Conservation (phyloP, 1,140 invertebrate species). For the Saccostrea echinata region DNA sequence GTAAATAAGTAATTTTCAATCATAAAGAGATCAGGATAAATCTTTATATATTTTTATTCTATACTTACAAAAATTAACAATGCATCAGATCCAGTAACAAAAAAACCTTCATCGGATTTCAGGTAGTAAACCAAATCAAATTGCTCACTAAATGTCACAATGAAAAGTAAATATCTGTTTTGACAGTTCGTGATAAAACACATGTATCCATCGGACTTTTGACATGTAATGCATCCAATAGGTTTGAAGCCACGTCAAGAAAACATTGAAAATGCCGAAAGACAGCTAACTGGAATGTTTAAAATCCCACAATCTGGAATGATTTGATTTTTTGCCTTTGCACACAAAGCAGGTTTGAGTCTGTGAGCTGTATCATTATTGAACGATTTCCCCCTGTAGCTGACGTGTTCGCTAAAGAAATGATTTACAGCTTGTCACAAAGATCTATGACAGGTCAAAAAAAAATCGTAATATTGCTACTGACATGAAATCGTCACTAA, state of each 20-base stretch:
- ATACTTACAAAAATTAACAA: background rate
- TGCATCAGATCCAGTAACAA: background rate
- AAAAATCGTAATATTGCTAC: conserved; percentile 8
- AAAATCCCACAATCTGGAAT: conserved; percentile 25
- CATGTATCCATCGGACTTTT: conserved; percentile 3
- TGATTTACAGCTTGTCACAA: conserved; percentile 35
- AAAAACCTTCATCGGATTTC: background rate
- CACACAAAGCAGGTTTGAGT: conserved; percentile 15
- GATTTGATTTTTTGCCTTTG: conserved; percentile 17
- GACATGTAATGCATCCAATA: conserved; percentile 22
- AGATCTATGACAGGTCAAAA: conserved; percentile 35
- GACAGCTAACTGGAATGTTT: conserved; percentile 7
- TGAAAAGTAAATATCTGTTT: conserved; percentile 1
- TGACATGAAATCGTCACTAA: background rate
- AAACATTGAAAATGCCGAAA: conserved; percentile 17
- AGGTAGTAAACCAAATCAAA: conserved; percentile 3
- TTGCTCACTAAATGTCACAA: background rate
- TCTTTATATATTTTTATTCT: background rate
- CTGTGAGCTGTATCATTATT: background rate
- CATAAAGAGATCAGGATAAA: background rate
- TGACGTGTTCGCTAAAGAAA: conserved; percentile 30
- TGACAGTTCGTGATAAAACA: conserved; percentile 34
- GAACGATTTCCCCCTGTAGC: background rate
- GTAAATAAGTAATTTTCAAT: background rate
- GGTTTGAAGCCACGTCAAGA: conserved; percentile 18